Evolutionary conservation across 2,113 vertebrate species (phyloP).

Genomic region (Pelodiscus sinensis): DNA sequence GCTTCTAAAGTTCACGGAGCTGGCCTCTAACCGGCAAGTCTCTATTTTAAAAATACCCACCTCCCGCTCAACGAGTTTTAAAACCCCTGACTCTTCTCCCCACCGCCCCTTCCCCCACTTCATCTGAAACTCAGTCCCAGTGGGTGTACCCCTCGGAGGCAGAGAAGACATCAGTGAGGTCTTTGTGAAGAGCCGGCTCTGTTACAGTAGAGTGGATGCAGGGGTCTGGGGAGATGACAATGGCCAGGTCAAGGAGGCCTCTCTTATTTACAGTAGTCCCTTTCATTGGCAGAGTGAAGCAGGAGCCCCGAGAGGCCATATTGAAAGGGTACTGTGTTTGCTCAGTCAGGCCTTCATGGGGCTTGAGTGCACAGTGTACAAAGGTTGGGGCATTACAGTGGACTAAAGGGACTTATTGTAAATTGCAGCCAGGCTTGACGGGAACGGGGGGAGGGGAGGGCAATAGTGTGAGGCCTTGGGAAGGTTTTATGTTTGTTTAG

Average conservation of each 20-base stretch:
- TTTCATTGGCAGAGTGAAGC: constrained; percentile 87
- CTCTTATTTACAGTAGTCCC: constrained; percentile 88
- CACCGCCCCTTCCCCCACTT: background rate
- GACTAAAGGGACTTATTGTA: constrained; percentile 76
- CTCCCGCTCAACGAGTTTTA: background rate
- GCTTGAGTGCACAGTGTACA: constrained; percentile 77
- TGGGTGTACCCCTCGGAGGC: constrained; percentile 64
- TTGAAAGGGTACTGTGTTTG: constrained; percentile 86
- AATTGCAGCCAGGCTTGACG: constrained; percentile 16
- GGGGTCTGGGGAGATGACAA: constrained; percentile 78
- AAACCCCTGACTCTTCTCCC: background rate
- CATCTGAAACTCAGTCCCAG: constrained; percentile 34
- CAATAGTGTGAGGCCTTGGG: background rate
- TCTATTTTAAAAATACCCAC: background rate
- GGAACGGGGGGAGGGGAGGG: background rate
- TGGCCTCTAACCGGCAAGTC: background rate
- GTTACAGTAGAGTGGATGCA: constrained; percentile 83
- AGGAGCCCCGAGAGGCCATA: constrained; percentile 73
- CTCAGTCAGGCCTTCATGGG: constrained; percentile 87
- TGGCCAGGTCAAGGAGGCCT: constrained; percentile 80
- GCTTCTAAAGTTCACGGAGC: background rate
- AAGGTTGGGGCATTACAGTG: constrained; percentile 63
- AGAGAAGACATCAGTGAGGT: constrained; percentile 72
- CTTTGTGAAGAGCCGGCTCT: constrained; percentile 76
- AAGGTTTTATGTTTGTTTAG: background rate